These are phyloP conservation scores for Syrista parreyssii DNA, from an alignment of 2,888 invertebrate genomes.

Conservation along the genomic window DNA sequence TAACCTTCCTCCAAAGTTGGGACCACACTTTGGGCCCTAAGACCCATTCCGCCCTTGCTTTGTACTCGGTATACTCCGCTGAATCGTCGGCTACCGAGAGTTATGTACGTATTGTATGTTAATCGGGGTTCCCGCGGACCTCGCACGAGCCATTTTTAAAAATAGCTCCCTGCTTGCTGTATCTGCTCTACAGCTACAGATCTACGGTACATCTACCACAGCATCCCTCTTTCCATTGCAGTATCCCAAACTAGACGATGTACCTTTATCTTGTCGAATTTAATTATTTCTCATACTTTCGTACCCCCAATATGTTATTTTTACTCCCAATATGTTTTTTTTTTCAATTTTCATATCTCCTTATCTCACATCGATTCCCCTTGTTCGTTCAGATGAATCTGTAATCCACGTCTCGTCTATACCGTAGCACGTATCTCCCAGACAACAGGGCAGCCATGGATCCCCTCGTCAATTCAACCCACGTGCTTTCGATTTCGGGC, in stretches of 20 bases:
- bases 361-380: not conserved
- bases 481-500: slow-evolving; percentile 8
- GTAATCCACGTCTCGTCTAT: not conserved
- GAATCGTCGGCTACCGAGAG: slow-evolving; percentile 48
- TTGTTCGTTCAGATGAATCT: not conserved
- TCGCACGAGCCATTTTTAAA: slow-evolving; percentile 48
- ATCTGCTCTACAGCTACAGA: not conserved
- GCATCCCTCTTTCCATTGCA: not conserved
- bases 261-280: not conserved
- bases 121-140: slow-evolving; percentile 49
- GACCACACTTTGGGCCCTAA: slow-evolving; percentile 7
- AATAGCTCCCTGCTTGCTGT: slow-evolving; percentile 40
- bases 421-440: not conserved
- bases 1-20: not conserved
- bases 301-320: not conserved
- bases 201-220: not conserved
- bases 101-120: slow-evolving; percentile 64
- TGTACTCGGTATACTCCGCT: slow-evolving; percentile 26
- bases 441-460: not conserved
- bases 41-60: slow-evolving; percentile 20
- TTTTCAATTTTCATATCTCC: not conserved
- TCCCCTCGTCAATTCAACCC: not conserved
- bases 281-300: not conserved
- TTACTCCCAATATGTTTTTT: too few relatives aligned
- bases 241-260: not conserved